These are phyloP conservation scores for Bergia sp. DNA, from an alignment of 92 coral and sea anemone genomes.

Conservation along the genomic window DNA sequence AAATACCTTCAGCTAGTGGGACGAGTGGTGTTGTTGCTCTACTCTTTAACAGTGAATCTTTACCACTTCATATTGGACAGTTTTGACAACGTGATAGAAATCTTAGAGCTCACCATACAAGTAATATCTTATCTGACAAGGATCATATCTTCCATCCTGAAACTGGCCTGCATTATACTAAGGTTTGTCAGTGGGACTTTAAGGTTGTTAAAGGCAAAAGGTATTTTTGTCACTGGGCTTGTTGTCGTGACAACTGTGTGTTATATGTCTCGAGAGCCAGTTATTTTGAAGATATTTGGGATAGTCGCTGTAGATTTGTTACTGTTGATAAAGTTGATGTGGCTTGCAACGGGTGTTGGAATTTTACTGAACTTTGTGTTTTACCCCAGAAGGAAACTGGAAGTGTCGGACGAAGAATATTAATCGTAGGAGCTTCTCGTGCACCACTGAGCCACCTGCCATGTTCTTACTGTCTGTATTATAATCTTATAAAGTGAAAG, in stretches of 20 bases:
- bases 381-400: neutral
- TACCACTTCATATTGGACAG: neutral
- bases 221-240: neutral
- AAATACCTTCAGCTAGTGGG: neutral
- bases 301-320: neutral
- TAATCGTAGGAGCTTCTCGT: too few species aligned
- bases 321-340: neutral
- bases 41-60: neutral
- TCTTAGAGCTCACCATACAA: neutral
- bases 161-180: neutral
- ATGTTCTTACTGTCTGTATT: too few species aligned
- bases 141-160: neutral
- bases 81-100: neutral
- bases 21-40: neutral
- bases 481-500: too few species aligned
- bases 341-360: conserved; percentile 13
- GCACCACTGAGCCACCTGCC: too few species aligned
- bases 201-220: neutral
- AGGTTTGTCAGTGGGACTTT: neutral
- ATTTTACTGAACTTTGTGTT: neutral
- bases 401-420: neutral
- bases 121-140: neutral
- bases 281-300: neutral
- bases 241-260: conserved; percentile 2
- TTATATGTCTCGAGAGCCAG: conserved; percentile 1